These are phyloP conservation scores for Labeo rohita DNA, from an alignment of 2,113 vertebrate genomes.

Conservation along the genomic window DNA sequence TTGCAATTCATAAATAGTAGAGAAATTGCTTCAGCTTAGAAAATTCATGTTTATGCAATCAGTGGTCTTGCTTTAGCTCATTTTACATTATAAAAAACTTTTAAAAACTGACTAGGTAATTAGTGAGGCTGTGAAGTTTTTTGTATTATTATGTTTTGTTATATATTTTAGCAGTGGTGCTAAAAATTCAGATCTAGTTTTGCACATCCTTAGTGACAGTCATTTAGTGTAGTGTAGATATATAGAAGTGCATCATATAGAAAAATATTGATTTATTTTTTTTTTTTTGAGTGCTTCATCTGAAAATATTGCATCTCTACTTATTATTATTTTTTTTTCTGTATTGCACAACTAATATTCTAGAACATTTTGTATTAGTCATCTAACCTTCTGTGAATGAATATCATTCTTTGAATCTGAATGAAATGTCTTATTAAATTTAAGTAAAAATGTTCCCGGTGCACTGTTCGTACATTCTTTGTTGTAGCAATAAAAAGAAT, in stretches of 20 bases:
- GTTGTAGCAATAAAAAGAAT: neutral
- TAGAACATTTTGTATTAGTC: neutral
- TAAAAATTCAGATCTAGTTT: neutral
- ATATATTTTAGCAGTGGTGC: no score
- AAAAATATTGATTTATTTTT: neutral
- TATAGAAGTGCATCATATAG: neutral
- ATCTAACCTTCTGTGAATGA: neutral
- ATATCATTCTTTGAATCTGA: constrained; percentile 2
- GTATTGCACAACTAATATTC: neutral
- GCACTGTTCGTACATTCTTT: neutral
- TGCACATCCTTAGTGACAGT: neutral
- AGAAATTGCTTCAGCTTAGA: neutral
- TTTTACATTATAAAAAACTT: no score
- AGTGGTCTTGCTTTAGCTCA: neutral
- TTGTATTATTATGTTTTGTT: neutral
- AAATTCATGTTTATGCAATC: neutral
- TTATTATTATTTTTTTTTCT: neutral
- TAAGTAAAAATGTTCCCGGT: neutral
- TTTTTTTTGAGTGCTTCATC: neutral
- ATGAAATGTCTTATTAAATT: neutral
- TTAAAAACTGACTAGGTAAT: neutral
- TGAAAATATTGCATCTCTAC: neutral
- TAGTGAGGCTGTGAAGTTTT: neutral
- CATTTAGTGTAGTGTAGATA: neutral
- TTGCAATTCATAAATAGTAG: neutral